phyloP scores from a whole-genome alignment of 2,113 vertebrate genomes.

The Sapajus apella region DNA sequence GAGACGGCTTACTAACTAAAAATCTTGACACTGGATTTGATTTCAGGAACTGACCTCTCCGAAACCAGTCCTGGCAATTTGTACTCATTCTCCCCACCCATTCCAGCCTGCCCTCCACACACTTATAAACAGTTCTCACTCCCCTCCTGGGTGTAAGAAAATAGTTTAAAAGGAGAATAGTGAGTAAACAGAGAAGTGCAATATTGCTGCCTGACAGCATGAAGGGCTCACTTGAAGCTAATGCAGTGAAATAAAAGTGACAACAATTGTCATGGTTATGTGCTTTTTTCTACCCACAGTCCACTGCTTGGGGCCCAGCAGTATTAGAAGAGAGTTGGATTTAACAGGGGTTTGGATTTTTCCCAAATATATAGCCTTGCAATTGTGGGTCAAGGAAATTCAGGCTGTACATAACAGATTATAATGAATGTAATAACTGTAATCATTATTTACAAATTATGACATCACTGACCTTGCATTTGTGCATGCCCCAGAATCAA shows the following conservation, averaged over 20 bases:
- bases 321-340: background rate
- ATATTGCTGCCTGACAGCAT: background rate
- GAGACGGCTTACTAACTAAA: background rate
- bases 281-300: background rate
- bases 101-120: background rate
- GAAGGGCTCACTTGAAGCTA: background rate
- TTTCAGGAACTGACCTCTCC: background rate
- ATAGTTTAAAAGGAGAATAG: background rate
- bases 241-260: background rate
- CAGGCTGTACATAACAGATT: background rate
- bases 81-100: no score
- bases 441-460: background rate
- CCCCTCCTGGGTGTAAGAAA: background rate
- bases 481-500: background rate
- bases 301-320: background rate
- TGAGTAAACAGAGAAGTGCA: background rate
- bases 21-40: background rate
- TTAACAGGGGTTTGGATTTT: background rate
- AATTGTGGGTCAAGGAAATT: background rate
- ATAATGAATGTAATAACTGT: background rate
- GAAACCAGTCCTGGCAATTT: background rate
- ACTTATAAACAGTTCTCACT: background rate
- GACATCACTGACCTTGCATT: slow-evolving; percentile 34
- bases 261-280: background rate
- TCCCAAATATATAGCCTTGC: background rate